Percentiles rank a stretch among this genome's conserved stretches.
Conservation (phyloP, 2,113 vertebrate species). For the Melanostigma gelatinosum region DNA sequence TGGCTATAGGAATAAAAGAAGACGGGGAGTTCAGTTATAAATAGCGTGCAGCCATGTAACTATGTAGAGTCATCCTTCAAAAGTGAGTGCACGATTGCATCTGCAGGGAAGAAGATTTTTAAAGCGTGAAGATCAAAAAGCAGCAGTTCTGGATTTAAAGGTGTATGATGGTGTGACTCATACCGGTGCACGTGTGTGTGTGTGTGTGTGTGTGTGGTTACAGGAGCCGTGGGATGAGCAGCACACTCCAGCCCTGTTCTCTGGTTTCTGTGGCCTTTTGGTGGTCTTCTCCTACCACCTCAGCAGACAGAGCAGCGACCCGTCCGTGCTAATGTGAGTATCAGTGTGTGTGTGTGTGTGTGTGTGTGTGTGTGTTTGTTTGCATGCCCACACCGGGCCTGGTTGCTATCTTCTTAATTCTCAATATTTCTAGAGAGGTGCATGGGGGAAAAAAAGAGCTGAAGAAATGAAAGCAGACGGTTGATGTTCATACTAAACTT, state of each 20-base stretch:
- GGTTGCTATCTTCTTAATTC: neutral
- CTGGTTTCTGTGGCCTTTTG: constrained; percentile 95
- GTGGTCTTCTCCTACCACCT: constrained; percentile 96
- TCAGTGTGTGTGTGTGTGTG: neutral
- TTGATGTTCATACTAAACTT: neutral
- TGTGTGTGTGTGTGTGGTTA: constrained; percentile 54
- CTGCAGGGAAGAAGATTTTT: constrained; percentile 2
- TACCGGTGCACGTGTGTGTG: neutral
- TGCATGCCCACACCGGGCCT: neutral
- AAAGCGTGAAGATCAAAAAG: constrained; percentile 7
- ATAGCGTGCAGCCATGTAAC: constrained; percentile 20
- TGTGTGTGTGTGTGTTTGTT: constrained; percentile 5
- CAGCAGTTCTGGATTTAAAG: neutral
- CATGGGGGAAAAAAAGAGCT: neutral
- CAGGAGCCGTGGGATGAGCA: constrained; percentile 97
- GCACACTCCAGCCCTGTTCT: constrained; percentile 95
- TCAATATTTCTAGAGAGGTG: neutral
- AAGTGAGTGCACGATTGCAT: neutral
- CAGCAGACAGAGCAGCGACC: constrained; percentile 97
- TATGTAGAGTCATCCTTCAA: neutral
- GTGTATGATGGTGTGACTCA: neutral
- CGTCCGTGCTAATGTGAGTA: constrained; percentile 91
- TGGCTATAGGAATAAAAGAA: constrained; percentile 5
- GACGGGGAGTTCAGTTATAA: constrained; percentile 29
- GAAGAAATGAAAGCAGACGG: neutral